These are phyloP conservation scores for Lytechinus pictus DNA, from an alignment of 35 echinoderm and acorn worm genomes.

Conservation along the genomic window DNA sequence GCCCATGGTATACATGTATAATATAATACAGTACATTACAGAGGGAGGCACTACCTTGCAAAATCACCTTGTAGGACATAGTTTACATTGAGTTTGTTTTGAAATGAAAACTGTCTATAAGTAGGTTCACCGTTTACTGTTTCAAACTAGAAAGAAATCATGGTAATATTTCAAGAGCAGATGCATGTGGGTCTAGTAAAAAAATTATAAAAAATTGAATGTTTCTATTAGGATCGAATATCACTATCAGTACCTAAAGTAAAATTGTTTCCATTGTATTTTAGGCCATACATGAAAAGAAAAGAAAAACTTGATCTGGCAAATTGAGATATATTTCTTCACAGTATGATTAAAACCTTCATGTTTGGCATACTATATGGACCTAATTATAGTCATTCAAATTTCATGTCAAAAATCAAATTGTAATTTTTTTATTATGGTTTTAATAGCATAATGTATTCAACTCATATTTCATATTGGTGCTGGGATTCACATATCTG, in stretches of 20 bases:
- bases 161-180: too few relatives aligned
- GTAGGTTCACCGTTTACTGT: too few relatives aligned
- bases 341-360: background rate
- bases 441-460: background rate
- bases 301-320: too few relatives aligned
- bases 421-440: background rate
- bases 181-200: too few relatives aligned
- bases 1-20: background rate
- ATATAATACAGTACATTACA: background rate
- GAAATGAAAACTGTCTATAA: background rate
- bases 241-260: too few relatives aligned
- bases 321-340: background rate
- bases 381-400: background rate
- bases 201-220: too few relatives aligned
- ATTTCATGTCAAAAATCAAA: background rate
- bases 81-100: background rate
- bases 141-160: too few relatives aligned
- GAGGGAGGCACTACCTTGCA: too few relatives aligned
- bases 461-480: background rate
- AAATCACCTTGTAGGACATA: background rate
- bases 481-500: background rate
- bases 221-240: too few relatives aligned
- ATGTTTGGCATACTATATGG: background rate
- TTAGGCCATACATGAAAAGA: too few relatives aligned
- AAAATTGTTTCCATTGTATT: too few relatives aligned